Evolutionary conservation across 2,113 vertebrate genomes (phyloP), one percentile per base, ranked within the genome.

Genomic region (Cyphomyrus plagiostoma): DNA sequence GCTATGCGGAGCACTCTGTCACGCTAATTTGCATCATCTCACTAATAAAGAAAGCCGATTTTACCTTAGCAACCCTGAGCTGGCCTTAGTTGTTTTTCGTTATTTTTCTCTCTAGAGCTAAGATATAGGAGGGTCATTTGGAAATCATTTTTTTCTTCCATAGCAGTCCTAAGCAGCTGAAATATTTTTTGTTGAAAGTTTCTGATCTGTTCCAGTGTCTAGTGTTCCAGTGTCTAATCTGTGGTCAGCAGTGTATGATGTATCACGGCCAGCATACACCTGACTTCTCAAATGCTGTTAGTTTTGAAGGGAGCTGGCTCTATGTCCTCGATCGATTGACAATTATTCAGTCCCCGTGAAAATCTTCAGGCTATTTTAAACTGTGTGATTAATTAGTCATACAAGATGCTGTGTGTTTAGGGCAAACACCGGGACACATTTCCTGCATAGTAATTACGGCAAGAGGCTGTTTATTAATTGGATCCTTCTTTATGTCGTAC

Each of bases 331-430:
- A 84, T 84, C 42, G 45, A 84, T 84, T 84, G 39, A 84, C 82
- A 84, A 84, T 84, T 45, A 84, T n/a, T 84, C 82, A 84, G 42
- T 48, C 42, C 8, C 82, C 3, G 45, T n/a, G 45, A 80, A 80
- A 80, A 80, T 80, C 82, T 84, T 48, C 39, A 46, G 82, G 82
- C 82, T 84, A 48, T 84, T 84, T 84, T 84, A 48, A 46, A 84
- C 82, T n/a, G 39, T 84, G 82, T 84, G 82, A 84, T 84, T 84
- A 84, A 84, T 84, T 84, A 84, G 42, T 84, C 82, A 48, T 48
- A 84, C 82, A 48, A 84, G 82, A 84, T 84, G 19, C 21, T 46
- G 45, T 84, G 82, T 84, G 82, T 84, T 84, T 48, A 84, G 45
- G 82, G 82, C 82, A 84, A 84, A 84, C 82, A 48, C 82, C 0